Evolutionary conservation across 1,140 invertebrate species (phyloP).

Genomic region (Drosophila nigrodunni): DNA sequence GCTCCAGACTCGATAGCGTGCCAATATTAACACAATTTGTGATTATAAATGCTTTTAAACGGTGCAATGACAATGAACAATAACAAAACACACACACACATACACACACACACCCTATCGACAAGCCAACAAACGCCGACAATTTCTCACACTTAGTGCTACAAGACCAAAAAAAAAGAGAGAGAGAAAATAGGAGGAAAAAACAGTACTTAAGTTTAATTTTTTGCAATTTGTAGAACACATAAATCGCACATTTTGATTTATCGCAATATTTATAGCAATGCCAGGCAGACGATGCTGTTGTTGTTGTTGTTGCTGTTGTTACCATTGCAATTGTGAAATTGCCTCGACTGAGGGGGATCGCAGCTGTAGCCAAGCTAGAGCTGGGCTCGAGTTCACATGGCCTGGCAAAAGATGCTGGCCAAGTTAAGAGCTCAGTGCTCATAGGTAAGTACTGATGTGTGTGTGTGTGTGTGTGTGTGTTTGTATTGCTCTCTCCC

Average conservation of each 20-base stretch:
- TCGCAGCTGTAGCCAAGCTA: constrained; percentile 50
- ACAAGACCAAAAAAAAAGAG: constrained; percentile 11
- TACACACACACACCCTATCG: constrained; percentile 32
- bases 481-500: constrained; percentile 21
- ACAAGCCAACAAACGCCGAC: constrained; percentile 67
- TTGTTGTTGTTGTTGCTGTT: constrained; percentile 29
- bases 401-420: constrained; percentile 69
- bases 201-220: constrained; percentile 82
- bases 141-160: constrained; percentile 77
- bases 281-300: constrained; percentile 63
- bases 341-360: constrained; percentile 55
- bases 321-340: constrained; percentile 82
- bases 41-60: constrained; percentile 83
- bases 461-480: constrained; percentile 32
- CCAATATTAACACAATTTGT: constrained; percentile 83
- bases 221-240: constrained; percentile 84
- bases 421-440: constrained; percentile 65
- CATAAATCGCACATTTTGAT: constrained; percentile 83
- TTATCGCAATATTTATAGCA: constrained; percentile 84
- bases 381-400: constrained; percentile 58
- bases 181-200: constrained; percentile 29
- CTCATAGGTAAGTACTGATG: constrained; percentile 21
- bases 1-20: constrained; percentile 65
- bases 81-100: constrained; percentile 63
- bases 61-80: constrained; percentile 80